phyloP scores from a whole-genome alignment of 2,113 vertebrate genomes.

The Microtus ochrogaster region DNA sequence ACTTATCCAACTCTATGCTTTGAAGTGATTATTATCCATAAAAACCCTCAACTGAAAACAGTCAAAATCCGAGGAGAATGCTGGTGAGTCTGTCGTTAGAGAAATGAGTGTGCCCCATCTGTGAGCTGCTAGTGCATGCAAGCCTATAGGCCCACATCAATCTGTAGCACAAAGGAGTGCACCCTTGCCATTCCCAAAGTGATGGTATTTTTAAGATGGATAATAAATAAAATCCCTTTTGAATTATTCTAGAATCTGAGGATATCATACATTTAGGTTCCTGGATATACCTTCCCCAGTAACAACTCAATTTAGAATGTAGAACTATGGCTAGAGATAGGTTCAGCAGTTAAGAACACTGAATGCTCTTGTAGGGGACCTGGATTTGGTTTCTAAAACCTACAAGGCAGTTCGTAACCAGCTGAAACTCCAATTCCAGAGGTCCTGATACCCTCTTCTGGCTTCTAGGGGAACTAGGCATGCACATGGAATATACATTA shows the following conservation, averaged over 20 bases:
- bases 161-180: neutral
- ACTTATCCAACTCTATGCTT: neutral
- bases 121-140: neutral
- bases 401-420: neutral
- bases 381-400: neutral
- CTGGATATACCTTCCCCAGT: neutral
- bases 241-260: conserved; percentile 25
- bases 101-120: neutral
- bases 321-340: neutral
- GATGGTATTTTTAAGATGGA: neutral
- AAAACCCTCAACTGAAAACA: neutral
- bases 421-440: too few species aligned
- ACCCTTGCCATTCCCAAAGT: neutral
- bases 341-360: neutral
- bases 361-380: neutral
- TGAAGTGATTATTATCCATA: neutral
- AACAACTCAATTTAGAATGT: neutral
- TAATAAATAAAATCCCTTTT: neutral
- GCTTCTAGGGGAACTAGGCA: neutral
- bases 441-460: neutral
- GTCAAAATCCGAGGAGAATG: neutral
- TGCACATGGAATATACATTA: neutral
- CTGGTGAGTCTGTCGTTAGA: neutral
- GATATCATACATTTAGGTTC: neutral
- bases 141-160: neutral